Percentiles rank a stretch among this genome's conserved stretches.
phyloP scores from a whole-genome alignment of 2,888 invertebrate genomes.

The Erannis defoliaria region DNA sequence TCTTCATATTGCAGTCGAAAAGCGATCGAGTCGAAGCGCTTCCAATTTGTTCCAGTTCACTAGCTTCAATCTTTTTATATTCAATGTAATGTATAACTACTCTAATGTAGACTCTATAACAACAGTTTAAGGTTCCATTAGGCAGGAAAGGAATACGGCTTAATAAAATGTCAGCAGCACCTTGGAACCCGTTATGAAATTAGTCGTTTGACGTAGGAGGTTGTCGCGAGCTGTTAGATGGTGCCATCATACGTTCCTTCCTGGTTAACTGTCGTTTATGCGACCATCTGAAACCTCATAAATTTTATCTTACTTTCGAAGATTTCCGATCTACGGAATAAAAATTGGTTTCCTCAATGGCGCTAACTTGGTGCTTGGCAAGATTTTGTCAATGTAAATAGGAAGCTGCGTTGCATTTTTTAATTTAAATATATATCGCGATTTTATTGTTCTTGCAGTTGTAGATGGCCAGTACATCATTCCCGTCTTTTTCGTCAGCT shows the following conservation, averaged over 20 bases:
- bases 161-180: slow-evolving; percentile 33
- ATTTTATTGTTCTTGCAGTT: no score
- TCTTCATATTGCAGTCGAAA: no score
- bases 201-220: slow-evolving; percentile 38
- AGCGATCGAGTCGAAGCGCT: slow-evolving; percentile 32
- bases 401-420: no score
- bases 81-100: background rate
- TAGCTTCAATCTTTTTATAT: slow-evolving; percentile 26
- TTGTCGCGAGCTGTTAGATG: slow-evolving; percentile 25
- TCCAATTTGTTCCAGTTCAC: slow-evolving; percentile 30
- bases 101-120: slow-evolving; percentile 25
- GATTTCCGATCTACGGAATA: no score
- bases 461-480: no score
- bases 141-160: slow-evolving; percentile 5
- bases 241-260: slow-evolving; percentile 37
- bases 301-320: no score
- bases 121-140: slow-evolving; percentile 17
- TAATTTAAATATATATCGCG: no score
- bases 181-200: slow-evolving; percentile 44
- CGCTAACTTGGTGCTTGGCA: no score
- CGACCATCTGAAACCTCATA: no score
- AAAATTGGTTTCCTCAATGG: no score
- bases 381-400: no score
- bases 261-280: slow-evolving; percentile 24
- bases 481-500: no score